Evolutionary conservation across 2,888 invertebrate genomes (phyloP).

Genomic region (Anoplius nigerrimus): DNA sequence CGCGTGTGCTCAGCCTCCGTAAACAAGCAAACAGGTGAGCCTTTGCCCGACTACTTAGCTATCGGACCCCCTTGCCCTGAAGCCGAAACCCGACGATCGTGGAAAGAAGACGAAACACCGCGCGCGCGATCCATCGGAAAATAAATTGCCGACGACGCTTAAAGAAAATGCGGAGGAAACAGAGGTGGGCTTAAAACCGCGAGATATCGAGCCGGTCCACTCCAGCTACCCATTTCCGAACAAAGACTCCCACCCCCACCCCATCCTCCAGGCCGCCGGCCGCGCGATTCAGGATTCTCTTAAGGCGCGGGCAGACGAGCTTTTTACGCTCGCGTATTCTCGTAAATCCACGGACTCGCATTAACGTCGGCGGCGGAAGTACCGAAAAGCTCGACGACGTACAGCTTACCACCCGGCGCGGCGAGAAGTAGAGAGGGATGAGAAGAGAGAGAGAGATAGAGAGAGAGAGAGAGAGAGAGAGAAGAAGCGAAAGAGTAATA

Average conservation of each 20-base stretch:
- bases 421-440: background rate
- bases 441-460: background rate
- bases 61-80: background rate
- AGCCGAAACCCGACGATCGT: too few relatives aligned
- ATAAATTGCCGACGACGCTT: too few relatives aligned
- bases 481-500: background rate
- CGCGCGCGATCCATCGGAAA: too few relatives aligned
- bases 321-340: slow-evolving; percentile 31
- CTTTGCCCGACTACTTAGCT: background rate
- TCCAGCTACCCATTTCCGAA: too few relatives aligned
- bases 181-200: too few relatives aligned
- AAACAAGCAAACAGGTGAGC: background rate
- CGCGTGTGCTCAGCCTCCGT: background rate
- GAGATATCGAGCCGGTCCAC: too few relatives aligned
- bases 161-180: too few relatives aligned
- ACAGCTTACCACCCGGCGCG: background rate
- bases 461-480: background rate
- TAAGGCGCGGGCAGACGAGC: slow-evolving; percentile 20
- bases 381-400: slow-evolving; percentile 8
- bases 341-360: slow-evolving; percentile 39
- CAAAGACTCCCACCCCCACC: too few relatives aligned
- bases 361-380: slow-evolving; percentile 17
- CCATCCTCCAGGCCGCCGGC: too few relatives aligned
- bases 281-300: slow-evolving; percentile 19
- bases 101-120: too few relatives aligned